Base-by-base conservation (phyloP, 2,888 invertebrate genomes). In the Sphecodes monilicornis region DNA sequence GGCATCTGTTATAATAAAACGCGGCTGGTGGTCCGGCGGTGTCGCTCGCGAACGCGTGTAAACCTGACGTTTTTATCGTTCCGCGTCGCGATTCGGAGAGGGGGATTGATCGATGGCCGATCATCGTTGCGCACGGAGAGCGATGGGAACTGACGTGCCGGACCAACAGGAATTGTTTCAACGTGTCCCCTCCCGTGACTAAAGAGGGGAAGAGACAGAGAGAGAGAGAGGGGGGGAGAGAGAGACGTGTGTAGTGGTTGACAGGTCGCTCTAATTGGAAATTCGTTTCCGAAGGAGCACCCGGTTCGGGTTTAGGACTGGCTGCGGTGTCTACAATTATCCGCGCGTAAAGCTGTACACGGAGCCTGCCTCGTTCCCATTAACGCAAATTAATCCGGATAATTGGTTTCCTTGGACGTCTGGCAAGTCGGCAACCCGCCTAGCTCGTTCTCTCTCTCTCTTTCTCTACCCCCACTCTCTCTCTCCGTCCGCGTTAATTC, bases 1-100 rank as follows among this genome's bases (percentile, higher is more conserved):
- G 70, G 78, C 89, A 89, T 89, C 88, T 88, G 89, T 89, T 77
- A 82, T 76, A 82, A 89, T 87, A 89, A 85, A 89, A 76, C 66
- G 43, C 32, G 66, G 11, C 32, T 46, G 76, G 76, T 82, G 73
- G 84, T 64, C 78, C 39, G 18, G 68, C 13, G 64, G 22, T 26
- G 32, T 18, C 68, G 64, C 50, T 39, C 46, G 36, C 74, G 46
- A 68, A 41, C 69, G 69, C 76, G 82, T 66, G 79, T 80, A 75
- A 70, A 76, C 32, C 66, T 71, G 83, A 84, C 77, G 79, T 80
- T 84, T 80, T 86, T 80, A 78, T 87, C 76, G 84, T 43, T 68
- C 22, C 82, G 60, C 82, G 68, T 64, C 64, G 64, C 32, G 64
- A 64, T 64, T 64, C 64, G 32, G 64, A 18, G 64, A 70, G 86